Evolutionary conservation across 1,140 invertebrate genomes (phyloP), one percentile per base, ranked within the genome.

Genomic region (Spodoptera frugiperda): DNA sequence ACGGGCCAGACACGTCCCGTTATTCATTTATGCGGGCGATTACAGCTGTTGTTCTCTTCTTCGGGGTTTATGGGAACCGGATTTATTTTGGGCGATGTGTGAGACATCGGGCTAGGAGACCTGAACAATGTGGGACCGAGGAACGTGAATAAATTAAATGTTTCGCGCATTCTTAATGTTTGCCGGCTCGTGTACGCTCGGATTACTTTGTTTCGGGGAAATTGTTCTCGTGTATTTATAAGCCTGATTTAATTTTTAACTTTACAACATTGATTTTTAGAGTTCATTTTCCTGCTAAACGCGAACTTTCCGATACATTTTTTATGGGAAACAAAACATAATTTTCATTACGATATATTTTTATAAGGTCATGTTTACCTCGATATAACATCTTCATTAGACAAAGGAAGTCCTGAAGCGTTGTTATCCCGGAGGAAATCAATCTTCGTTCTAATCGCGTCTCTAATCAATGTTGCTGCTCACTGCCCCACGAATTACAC

Each of bases 11-110:
- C 44, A 67, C 44, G 17, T 17, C 71, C 71, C 44, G 51, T 73
- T 61, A 73, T 73, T 73, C 71, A 73, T 73, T 73, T 73, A 73
- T 73, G 71, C 71, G 71, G 55, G 55, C 71, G 71, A 73, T 61
- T 73, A 73, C 71, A 73, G 71, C 71, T 73, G 71, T 73, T 73
- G 71, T 73, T 61, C 46, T 48, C 55, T 73, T 73, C 71, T 61
- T 72, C 25, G 54, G 21, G 39, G 71, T 46, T 59, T 73, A 73
- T 48, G 71, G 71, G 54, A 25, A 53, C 14, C 33, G 44, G 71
- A 73, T 73, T 73, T 73, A 73, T 73, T 73, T 59, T 14, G 21
- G 54, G 15, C 25, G 14, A 73, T 33, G 71, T 57, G 39, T 48
- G 44, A 44, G 39, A 49, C 71, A 65, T 48, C 14, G 39, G 17